Base-by-base conservation (phyloP, 1,140 invertebrate genomes). In the Drosophila pandora region DNA sequence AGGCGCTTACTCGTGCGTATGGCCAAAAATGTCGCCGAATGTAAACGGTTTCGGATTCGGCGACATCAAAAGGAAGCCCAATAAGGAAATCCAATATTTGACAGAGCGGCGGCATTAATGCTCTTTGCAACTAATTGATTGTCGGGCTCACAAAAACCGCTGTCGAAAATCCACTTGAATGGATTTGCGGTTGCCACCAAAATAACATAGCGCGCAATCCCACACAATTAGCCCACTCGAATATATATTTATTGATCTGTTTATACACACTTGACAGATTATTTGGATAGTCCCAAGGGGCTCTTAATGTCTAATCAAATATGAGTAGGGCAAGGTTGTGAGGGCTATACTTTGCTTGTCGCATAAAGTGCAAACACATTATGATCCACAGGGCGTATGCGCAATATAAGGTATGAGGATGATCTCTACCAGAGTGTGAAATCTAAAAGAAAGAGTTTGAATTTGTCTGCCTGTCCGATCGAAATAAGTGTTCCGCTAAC, bases 301-400 rank as follows among this genome's bases (percentile, higher is more conserved):
- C 30, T 71, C 47, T 65, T 58, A 79, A 79, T 79, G 63, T 70
- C 70, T 76, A 67, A 79, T 79, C 76, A 79, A 79, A 63, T 68
- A 79, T 57, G 63, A 50, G 43, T 21, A 58, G 39, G 43, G 39
- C 9, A 39, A 47, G 23, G 25, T 21, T 12, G 21, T 48, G 12
- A 5, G 43, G 43, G 13, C 17, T 10, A n/a, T 22, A 25, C 10
- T 25, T 54, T 37, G 53, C 58, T 45, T 54, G 54, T 61, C 17
- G 23, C 22, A 22, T 8, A 8, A 43, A 43, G 21, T 4, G 17
- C 8, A 10, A 22, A 47, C 17, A 47, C 13, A 13, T 43, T 22
- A 8, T 1, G 43, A 21, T 10, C 9, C 13, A 47, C 21, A 9
- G 43, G 43, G 17, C 43, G 21, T 47, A 47, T 47, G 3, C 21